phyloP scores from a whole-genome alignment of 2,797 vertebrate species.

The Sphenopsis melanotis region DNA sequence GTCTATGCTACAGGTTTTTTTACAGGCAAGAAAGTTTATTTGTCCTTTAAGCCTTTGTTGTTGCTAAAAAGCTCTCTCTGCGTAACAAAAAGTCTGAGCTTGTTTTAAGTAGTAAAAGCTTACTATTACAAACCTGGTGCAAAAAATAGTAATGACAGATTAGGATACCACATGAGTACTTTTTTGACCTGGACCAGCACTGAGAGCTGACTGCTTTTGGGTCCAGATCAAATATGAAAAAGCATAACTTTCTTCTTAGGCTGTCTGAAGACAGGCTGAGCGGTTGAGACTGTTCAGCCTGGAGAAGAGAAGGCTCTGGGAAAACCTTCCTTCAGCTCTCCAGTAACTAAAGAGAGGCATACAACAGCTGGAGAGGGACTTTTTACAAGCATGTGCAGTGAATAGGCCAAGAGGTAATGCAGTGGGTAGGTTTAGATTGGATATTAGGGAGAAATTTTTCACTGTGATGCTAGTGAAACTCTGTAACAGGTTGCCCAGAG shows the following conservation, averaged over 20 bases:
- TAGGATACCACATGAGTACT: neutral
- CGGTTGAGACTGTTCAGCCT: neutral
- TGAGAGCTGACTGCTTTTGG: neutral
- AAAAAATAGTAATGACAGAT: neutral
- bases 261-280: neutral
- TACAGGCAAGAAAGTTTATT: neutral
- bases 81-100: neutral
- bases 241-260: neutral
- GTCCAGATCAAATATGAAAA: neutral
- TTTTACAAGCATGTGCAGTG: neutral
- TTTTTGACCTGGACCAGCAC: neutral
- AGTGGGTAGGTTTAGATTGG: neutral
- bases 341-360: neutral
- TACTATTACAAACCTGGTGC: neutral
- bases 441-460: neutral
- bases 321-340: neutral
- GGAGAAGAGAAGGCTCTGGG: neutral
- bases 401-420: neutral
- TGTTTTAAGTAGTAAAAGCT: neutral
- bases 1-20: neutral
- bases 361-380: neutral
- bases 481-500: neutral
- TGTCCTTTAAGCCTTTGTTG: neutral
- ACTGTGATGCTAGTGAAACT: neutral
- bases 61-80: neutral